Percentiles rank a stretch among this genome's conserved stretches.
These are phyloP conservation scores for Hycleus cichorii DNA, from an alignment of 1,140 invertebrate genomes.

Conservation along the genomic window DNA sequence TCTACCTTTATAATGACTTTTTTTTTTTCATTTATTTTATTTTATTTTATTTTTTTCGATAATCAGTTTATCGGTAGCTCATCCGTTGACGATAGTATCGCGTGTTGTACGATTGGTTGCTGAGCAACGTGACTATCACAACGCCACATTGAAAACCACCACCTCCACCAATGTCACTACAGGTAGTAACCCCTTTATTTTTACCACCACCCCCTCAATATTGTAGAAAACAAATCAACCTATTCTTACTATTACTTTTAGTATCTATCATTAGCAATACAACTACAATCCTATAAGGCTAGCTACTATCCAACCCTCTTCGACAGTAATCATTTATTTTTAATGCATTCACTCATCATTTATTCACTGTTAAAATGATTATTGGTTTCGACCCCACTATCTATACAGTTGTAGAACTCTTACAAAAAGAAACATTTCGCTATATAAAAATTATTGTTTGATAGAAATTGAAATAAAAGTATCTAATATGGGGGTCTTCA, in stretches of 20 bases:
- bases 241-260: too few species aligned
- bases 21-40: too few species aligned
- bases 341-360: slow-evolving; percentile 32
- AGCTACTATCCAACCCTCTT: not conserved
- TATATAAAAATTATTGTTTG: too few species aligned
- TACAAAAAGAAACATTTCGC: too few species aligned
- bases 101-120: slow-evolving; percentile 28
- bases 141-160: slow-evolving; percentile 23
- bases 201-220: not conserved
- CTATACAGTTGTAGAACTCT: too few species aligned
- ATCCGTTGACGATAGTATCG: slow-evolving; percentile 33
- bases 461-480: too few species aligned
- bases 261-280: too few species aligned
- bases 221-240: too few species aligned
- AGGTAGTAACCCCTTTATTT: too few species aligned
- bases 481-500: not conserved
- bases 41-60: not conserved
- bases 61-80: slow-evolving; percentile 25
- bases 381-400: slow-evolving; percentile 23
- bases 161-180: not conserved
- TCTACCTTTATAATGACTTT: too few species aligned
- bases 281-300: too few species aligned
- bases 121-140: slow-evolving; percentile 31
- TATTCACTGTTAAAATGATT: slow-evolving; percentile 32
- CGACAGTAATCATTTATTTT: slow-evolving; percentile 26